Evolutionary conservation across 2,113 vertebrate species (phyloP).

Genomic region (Rostratula benghalensis): DNA sequence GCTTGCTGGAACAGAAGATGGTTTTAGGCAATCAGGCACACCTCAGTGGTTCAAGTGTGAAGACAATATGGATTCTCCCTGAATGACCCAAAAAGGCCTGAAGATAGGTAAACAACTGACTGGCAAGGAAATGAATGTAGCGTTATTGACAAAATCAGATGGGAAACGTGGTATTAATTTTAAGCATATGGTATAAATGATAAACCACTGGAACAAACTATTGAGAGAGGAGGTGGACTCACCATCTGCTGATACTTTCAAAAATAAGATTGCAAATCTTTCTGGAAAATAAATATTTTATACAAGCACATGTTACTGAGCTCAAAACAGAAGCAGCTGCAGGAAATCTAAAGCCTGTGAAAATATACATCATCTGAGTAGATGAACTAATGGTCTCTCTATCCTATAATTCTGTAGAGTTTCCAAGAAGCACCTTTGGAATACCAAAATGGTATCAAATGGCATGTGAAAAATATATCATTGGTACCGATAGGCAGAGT

Average conservation of each 20-base stretch:
- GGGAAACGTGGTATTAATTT: constrained; percentile 38
- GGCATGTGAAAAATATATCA: not conserved
- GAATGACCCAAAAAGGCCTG: not conserved
- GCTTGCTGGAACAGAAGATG: not conserved
- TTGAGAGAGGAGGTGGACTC: constrained; percentile 13
- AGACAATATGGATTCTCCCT: not conserved
- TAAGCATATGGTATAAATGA: constrained; percentile 44
- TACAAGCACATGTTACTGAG: not conserved
- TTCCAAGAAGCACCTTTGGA: not conserved
- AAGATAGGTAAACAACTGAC: not conserved
- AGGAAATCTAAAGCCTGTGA: constrained; percentile 21
- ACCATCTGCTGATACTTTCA: constrained; percentile 43
- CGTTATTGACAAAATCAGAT: constrained; percentile 19
- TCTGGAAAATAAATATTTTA: constrained; percentile 59
- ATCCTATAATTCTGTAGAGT: not conserved
- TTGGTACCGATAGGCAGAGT: not conserved
- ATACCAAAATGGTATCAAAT: not conserved
- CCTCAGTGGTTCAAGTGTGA: not conserved
- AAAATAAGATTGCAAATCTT: constrained; percentile 26
- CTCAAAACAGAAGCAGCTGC: constrained; percentile 34
- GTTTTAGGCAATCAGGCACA: not conserved
- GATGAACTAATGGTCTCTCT: not conserved
- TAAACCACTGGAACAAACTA: constrained; percentile 60
- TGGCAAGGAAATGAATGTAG: not conserved
- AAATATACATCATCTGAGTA: not conserved